These are phyloP conservation scores for Steinernema carpocapsae DNA, from an alignment of 2,888 invertebrate species.

Conservation along the genomic window DNA sequence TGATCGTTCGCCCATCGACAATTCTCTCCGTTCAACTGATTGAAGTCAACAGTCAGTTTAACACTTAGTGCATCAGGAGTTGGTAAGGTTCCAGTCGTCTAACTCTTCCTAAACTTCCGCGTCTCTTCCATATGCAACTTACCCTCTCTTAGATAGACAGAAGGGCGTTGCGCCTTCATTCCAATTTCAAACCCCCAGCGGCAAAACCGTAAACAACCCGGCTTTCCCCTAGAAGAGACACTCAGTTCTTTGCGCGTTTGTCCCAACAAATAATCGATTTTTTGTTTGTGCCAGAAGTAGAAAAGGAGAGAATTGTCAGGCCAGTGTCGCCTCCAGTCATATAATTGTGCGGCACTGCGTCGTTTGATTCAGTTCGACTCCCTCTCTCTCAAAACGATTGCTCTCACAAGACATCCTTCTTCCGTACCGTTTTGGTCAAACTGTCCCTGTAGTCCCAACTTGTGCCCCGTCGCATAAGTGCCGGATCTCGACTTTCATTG, in stretches of 20 bases:
- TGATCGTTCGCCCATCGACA: neutral
- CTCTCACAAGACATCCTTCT: neutral
- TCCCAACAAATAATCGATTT: slow-evolving; percentile 33
- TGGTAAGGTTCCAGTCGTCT: slow-evolving; percentile 7
- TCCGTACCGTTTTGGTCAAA: slow-evolving; percentile 32
- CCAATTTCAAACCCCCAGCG: slow-evolving; percentile 9
- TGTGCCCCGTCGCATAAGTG: slow-evolving; percentile 24
- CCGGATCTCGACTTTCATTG: neutral
- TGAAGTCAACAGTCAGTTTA: slow-evolving; percentile 1
- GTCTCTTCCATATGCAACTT: neutral
- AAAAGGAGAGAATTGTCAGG: slow-evolving; percentile 15
- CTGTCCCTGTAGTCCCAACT: slow-evolving; percentile 10
- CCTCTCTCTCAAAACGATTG: slow-evolving; percentile 10
- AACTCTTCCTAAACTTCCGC: neutral
- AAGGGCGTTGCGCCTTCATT: slow-evolving; percentile 1
- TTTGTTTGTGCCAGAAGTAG: slow-evolving; percentile 34
- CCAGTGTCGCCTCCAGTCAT: slow-evolving; percentile 32
- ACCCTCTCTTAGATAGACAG: neutral
- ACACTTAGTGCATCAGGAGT: neutral
- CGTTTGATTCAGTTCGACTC: slow-evolving; percentile 23
- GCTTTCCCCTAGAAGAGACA: slow-evolving; percentile 15
- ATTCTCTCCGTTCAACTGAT: slow-evolving; percentile 12
- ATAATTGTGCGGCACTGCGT: slow-evolving; percentile 29
- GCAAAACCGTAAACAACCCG: slow-evolving; percentile 31
- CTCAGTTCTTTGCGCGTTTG: slow-evolving; percentile 26